Base-by-base conservation (phyloP, 1,140 invertebrate genomes). In the Megalopta genalis region DNA sequence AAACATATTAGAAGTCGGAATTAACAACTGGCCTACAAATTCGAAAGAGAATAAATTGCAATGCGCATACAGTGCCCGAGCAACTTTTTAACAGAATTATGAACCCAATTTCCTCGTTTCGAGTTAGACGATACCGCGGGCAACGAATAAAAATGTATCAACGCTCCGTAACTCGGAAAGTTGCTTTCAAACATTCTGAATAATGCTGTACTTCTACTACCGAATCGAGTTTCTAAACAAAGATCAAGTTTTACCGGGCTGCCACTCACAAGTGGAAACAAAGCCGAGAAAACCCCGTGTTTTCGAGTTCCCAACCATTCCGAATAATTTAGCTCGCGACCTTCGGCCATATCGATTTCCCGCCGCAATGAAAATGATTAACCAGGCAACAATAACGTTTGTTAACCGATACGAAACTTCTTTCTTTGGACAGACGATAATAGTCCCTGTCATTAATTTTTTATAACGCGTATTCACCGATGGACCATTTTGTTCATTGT, bases 71-170 rank as follows among this genome's bases (percentile, higher is more conserved):
- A 37, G 27, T 16, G 5, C 0, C 6, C 23, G 46, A 18, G 49
- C 18, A 69, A 69, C 25, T 57, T 57, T 57, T 37, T 27, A 37
- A 57, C 49, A 27, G n/a, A 57, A 69, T 69, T 54, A n/a, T 27
- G 67, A 69, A 69, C 18, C 49, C 32, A 54, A 69, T 32, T 54
- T 54, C 25, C 25, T 18, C 46, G 16, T 21, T 69, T 69, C 37
- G 8, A 54, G 12, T 69, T 63, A 63, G 14, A 10, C 16, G 27
- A 37, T 21, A 21, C 60, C 27, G 27, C 32, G 27, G 27, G 60
- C 14, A 37, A 63, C 60, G 27, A 37, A 14, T 63, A 54, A 57
- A 32, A 54, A 54, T 37, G 21, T 37, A 25, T 37, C 60, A 62
- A 32, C 25, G 18, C 2, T 32, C 32, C 37, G 27, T 37, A 62